Evolutionary conservation across 2,888 invertebrate genomes (phyloP), one percentile per base, ranked within the genome.

Genomic region (Aromia moschata): DNA sequence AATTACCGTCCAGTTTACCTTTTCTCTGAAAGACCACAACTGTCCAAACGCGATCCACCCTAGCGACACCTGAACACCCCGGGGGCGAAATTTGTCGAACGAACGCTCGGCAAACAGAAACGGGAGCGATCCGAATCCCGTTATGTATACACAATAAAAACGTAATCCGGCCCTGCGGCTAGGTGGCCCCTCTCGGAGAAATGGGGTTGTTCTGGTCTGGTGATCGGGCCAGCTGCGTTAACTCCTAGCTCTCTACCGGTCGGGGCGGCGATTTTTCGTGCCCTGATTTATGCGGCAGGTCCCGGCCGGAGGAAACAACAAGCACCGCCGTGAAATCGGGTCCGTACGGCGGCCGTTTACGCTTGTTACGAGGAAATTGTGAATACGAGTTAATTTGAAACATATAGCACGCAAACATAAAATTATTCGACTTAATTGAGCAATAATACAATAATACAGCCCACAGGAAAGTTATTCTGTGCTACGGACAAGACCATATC

Each of bases 221-320:
- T 79, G 79, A 79, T 79, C 79, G 76, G 76, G 77, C 77, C 80
- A 80, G 80, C 80, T 80, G 80, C 77, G 69, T 64, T 56, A 63
- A 62, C 68, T 67, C 70, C 67, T 64, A 59, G 57, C 36, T 58
- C 51, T 67, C 51, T 57, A 60, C 56, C 43, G 62, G 56, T 58
- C 38, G n/a, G n/a, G n/a, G 47, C 63, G 58, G 54, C 55, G 64
- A 68, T 64, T 71, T 25, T 65, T 64, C 64, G 60, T 56, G 76
- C 73, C 68, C 73, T 78, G 78, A 79, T 78, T 79, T 77, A 74
- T 73, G 73, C 73, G 72, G 65, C 47, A 47, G 47, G 47, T 18
- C 36, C 31, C 12, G 38, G n/a, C 25, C 16, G 15, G 17, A n/a
- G 33, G 33, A 11, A 37, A 18, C 11, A 36, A 14, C 17, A 36